phyloP scores from a whole-genome alignment of 2,797 vertebrate species.

The Melanotaenia nigrans region DNA sequence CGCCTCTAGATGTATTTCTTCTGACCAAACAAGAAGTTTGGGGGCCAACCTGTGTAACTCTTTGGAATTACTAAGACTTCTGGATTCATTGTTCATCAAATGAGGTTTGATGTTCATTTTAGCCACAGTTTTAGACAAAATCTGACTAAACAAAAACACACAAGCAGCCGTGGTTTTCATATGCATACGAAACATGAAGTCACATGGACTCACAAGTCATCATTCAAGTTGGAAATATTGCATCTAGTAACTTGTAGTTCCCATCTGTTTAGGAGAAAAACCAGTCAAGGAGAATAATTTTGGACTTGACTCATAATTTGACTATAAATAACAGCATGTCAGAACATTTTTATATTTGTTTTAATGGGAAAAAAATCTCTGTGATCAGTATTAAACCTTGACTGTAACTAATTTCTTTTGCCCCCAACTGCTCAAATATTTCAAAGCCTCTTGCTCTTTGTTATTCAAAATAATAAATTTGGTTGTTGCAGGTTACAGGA shows the following conservation, averaged over 20 bases:
- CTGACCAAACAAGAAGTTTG: slow-evolving; percentile 1
- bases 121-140: slow-evolving; percentile 7
- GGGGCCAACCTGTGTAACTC: neutral
- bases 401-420: too few species aligned
- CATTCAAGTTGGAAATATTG: neutral
- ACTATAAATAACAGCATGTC: neutral
- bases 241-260: neutral
- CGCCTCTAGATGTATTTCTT: slow-evolving; percentile 8
- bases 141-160: neutral
- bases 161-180: neutral
- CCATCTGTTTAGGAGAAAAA: neutral
- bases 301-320: neutral
- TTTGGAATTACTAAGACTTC: neutral
- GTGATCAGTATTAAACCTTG: neutral
- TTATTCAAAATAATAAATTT: neutral
- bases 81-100: slow-evolving; percentile 1
- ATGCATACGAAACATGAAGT: neutral
- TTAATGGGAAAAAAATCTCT: neutral
- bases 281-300: neutral
- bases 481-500: neutral
- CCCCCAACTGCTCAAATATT: too few species aligned
- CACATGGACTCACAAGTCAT: neutral
- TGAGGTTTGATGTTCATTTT: slow-evolving; percentile 10
- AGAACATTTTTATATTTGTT: neutral
- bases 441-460: too few species aligned